Evolutionary conservation across 2,797 vertebrate species (phyloP).

Genomic region (Valencia hispanica): DNA sequence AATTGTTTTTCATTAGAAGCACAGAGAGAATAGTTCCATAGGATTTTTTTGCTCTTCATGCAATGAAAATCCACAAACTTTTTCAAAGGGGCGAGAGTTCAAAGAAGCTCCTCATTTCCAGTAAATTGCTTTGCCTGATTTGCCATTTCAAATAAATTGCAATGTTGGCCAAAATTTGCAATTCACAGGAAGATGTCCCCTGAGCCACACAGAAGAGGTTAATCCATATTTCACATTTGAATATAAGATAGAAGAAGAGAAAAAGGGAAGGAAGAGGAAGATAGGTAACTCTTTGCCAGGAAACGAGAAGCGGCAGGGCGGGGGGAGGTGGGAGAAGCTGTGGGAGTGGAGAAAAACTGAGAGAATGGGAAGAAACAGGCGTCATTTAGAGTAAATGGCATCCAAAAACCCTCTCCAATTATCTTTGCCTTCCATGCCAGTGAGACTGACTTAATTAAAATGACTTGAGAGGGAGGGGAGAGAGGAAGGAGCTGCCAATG

Average conservation of each 20-base stretch:
- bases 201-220: conserved; percentile 73
- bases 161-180: conserved; percentile 76
- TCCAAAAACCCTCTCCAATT: conserved; percentile 89
- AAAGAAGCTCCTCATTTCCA: conserved; percentile 71
- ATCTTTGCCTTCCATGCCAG: conserved; percentile 87
- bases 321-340: conserved; percentile 47
- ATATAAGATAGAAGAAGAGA: conserved; percentile 71
- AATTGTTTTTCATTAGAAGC: conserved; percentile 48
- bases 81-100: conserved; percentile 67
- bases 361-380: conserved; percentile 80
- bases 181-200: conserved; percentile 76
- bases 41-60: conserved; percentile 18
- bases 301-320: conserved; percentile 58
- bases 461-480: conserved; percentile 81
- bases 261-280: conserved; percentile 51
- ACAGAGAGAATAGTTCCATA: conserved; percentile 17
- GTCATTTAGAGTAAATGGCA: conserved; percentile 86
- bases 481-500: conserved; percentile 73
- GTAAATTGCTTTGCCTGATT: conserved; percentile 77
- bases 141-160: conserved; percentile 81
- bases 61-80: conserved; percentile 60
- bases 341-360: conserved; percentile 67
- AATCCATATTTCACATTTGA: conserved; percentile 80
- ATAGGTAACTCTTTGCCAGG: conserved; percentile 75
- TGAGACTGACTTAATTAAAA: conserved; percentile 90